Percentiles rank a stretch among this genome's conserved stretches.
These are phyloP conservation scores for Bombylius discolor DNA, from an alignment of 2,888 invertebrate species.

Conservation along the genomic window DNA sequence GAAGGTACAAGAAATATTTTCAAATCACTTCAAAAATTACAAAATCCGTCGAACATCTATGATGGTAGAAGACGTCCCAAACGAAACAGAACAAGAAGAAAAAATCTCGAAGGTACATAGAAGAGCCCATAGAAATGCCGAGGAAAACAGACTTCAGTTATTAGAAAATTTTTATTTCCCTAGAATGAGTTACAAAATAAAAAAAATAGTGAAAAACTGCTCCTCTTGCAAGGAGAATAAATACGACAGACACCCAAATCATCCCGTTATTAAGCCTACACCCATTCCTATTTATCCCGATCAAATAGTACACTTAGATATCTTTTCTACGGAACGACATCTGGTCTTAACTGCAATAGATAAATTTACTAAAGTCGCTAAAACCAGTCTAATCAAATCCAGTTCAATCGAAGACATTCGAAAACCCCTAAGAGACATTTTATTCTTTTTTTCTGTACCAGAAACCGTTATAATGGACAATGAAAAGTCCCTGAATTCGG, in stretches of 20 bases:
- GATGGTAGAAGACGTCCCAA: constrained; percentile 7
- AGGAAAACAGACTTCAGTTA: constrained; percentile 3
- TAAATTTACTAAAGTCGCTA: not conserved
- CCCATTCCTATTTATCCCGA: not conserved
- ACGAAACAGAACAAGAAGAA: constrained; percentile 9
- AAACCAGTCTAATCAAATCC: not conserved
- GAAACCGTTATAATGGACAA: not conserved
- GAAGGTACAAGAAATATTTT: not conserved
- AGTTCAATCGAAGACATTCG: not conserved
- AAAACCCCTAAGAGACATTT: not conserved
- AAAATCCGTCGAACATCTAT: constrained; percentile 4
- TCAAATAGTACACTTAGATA: not conserved
- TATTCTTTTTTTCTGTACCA: not conserved
- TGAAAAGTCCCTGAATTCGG: not conserved
- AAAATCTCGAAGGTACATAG: constrained; percentile 8
- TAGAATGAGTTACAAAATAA: not conserved
- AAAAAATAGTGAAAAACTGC: not conserved
- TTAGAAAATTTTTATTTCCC: not conserved
- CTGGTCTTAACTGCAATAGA: not conserved
- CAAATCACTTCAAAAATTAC: not conserved
- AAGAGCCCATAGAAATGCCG: constrained; percentile 9
- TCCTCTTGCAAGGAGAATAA: constrained; percentile 4
- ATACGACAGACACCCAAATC: constrained; percentile 10
- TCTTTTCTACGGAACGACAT: not conserved
- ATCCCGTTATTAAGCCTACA: not conserved